phyloP scores from a whole-genome alignment of 2,113 vertebrate species.

The Alaudala cheleensis region DNA sequence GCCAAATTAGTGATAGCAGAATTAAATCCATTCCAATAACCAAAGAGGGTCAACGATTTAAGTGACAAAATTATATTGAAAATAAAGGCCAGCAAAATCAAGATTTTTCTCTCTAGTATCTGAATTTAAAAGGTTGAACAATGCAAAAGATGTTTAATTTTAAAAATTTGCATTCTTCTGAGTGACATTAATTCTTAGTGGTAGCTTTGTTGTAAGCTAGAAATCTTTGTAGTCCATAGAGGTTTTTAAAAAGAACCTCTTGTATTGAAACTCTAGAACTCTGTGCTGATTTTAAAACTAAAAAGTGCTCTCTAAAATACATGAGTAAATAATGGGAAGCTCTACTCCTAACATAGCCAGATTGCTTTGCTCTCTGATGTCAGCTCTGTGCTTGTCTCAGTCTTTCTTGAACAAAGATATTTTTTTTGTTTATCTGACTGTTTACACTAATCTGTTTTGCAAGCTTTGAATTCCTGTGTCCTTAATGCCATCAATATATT shows the following conservation, averaged over 20 bases:
- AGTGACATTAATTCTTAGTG: not conserved
- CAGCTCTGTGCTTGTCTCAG: not conserved
- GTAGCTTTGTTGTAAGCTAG: not conserved
- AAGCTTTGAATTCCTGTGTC: not conserved
- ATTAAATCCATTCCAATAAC: not conserved
- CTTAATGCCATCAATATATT: not conserved
- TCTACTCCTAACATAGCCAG: not conserved
- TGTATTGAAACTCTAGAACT: not conserved
- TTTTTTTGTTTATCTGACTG: not conserved
- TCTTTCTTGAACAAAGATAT: not conserved
- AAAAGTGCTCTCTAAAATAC: not conserved
- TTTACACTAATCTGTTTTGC: not conserved
- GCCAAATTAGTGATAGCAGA: not conserved
- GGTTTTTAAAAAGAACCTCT: not conserved
- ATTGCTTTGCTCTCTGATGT: not conserved
- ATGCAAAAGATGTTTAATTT: not conserved
- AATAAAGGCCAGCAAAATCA: not conserved
- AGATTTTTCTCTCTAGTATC: not conserved
- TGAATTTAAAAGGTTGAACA: not conserved
- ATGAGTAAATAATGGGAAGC: not conserved
- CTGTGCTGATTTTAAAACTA: not conserved
- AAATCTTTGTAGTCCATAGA: not conserved
- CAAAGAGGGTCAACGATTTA: not conserved
- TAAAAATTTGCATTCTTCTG: not conserved
- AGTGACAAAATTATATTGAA: not conserved